phyloP scores from a whole-genome alignment of 2,797 vertebrate species.

The Acridotheres tristis region DNA sequence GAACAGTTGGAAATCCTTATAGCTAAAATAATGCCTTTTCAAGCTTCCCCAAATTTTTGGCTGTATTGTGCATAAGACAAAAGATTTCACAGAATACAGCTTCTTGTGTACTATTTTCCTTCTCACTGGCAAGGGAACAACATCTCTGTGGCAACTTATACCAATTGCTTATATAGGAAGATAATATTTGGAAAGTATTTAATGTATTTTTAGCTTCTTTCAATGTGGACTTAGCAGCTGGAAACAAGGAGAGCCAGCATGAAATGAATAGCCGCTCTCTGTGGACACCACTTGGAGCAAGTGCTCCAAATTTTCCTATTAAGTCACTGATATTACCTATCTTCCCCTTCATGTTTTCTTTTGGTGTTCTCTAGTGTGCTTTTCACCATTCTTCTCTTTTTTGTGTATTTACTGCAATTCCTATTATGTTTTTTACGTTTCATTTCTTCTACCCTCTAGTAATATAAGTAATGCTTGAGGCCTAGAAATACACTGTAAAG shows the following conservation, averaged over 20 bases:
- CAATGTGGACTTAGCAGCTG: slow-evolving; percentile 31
- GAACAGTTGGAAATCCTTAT: not conserved
- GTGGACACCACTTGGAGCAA: not conserved
- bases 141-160: not conserved
- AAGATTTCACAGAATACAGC: not conserved
- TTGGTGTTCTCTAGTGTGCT: not conserved
- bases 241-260: not conserved
- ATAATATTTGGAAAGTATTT: slow-evolving; percentile 39
- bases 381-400: not conserved
- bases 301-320: not conserved
- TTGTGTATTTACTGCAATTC: not conserved
- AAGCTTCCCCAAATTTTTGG: not conserved
- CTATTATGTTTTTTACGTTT: not conserved
- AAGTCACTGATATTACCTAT: not conserved
- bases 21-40: not conserved
- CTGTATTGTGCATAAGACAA: not conserved
- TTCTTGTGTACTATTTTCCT: not conserved
- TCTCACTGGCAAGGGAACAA: not conserved
- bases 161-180: slow-evolving; percentile 7
- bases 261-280: not conserved
- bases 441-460: not conserved
- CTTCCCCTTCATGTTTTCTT: not conserved
- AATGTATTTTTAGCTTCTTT: slow-evolving; percentile 34
- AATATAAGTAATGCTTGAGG: not conserved
- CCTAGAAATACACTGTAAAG: not conserved